These are phyloP conservation scores for Zosterops pallidus DNA, from an alignment of 2,113 vertebrate genomes.

Conservation along the genomic window DNA sequence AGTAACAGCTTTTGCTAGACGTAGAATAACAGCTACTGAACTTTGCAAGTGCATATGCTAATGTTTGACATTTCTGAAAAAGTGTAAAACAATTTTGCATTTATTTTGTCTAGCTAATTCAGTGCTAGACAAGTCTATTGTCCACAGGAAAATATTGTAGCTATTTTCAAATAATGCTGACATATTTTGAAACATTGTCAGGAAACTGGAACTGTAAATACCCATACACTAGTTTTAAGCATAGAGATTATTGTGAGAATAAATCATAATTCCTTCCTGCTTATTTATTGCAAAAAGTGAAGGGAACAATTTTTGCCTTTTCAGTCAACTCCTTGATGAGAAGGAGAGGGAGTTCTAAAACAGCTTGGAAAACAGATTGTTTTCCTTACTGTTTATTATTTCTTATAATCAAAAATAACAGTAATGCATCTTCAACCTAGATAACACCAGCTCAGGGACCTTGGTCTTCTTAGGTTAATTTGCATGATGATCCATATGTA, in stretches of 20 bases:
- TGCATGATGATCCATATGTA: neutral
- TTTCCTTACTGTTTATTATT: conserved; percentile 17
- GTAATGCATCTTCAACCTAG: neutral
- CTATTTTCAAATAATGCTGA: neutral
- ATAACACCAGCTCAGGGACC: conserved; percentile 9
- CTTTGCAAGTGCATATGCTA: neutral
- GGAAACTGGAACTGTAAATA: neutral
- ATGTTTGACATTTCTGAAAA: neutral
- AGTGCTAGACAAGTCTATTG: neutral
- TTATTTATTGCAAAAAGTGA: neutral
- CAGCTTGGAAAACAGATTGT: conserved; percentile 44
- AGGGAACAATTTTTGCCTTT: neutral
- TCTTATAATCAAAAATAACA: conserved; percentile 34
- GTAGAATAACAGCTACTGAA: neutral
- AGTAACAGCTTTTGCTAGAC: neutral
- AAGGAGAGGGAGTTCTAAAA: neutral
- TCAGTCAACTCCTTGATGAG: neutral
- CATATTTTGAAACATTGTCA: neutral
- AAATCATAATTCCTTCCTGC: neutral
- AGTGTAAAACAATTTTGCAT: neutral
- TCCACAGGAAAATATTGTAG: neutral
- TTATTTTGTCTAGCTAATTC: neutral
- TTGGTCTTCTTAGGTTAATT: conserved; percentile 50
- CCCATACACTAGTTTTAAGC: neutral
- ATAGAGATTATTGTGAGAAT: neutral